Conservation (phyloP, 2,797 vertebrate genomes). For the Ibycter americanus region DNA sequence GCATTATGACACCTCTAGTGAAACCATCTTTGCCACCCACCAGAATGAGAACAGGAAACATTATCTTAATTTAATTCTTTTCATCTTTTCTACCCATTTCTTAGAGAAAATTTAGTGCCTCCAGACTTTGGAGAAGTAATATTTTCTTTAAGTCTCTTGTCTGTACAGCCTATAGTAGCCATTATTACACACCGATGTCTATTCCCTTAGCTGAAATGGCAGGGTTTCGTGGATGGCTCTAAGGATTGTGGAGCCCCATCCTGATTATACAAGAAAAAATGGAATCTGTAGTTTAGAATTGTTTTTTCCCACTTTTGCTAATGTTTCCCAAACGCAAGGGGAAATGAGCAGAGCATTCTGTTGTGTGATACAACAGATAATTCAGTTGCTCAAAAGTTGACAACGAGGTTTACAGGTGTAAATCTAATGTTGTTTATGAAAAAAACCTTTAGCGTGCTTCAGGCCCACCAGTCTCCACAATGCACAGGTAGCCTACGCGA, state of each 20-base stretch:
- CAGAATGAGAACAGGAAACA: neutral
- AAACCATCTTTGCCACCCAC: neutral
- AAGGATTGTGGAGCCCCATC: neutral
- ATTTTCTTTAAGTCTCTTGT: neutral
- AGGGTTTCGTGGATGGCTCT: neutral
- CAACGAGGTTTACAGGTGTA: neutral
- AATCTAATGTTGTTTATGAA: neutral
- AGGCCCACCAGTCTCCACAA: neutral
- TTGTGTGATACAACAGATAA: neutral
- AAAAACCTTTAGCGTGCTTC: neutral
- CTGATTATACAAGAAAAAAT: neutral
- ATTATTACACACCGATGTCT: neutral
- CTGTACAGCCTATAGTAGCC: neutral
- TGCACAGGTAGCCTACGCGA: neutral
- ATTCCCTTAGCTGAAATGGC: neutral
- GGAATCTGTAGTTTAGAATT: neutral
- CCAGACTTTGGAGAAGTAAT: neutral
- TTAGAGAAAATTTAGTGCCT: neutral
- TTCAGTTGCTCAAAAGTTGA: neutral
- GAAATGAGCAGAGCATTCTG: neutral
- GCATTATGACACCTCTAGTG: neutral
- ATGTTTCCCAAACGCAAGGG: neutral
- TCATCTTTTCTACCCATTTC: neutral
- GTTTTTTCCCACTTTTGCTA: neutral
- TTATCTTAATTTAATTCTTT: neutral